Conservation (phyloP, 2,888 invertebrate genomes). For the Eumacrocentrus americanus region DNA sequence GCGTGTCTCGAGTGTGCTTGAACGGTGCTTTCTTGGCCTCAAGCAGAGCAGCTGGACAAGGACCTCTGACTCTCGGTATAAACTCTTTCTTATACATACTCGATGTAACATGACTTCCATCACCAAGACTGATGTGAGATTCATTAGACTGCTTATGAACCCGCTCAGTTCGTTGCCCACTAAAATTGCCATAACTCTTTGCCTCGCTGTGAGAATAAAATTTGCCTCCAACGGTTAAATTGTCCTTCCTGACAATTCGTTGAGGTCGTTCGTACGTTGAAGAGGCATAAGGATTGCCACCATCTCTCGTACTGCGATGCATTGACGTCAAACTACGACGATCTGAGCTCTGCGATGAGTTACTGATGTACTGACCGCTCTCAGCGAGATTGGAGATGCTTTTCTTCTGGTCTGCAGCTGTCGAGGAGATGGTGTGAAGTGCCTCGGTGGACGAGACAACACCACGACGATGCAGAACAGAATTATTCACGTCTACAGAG, state of each 20-base stretch:
- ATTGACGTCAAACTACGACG: slow-evolving; percentile 80
- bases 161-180: slow-evolving; percentile 67
- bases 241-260: slow-evolving; percentile 69
- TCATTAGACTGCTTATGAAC: slow-evolving; percentile 71
- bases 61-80: slow-evolving; percentile 72
- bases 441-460: slow-evolving; percentile 73
- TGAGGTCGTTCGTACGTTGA: slow-evolving; percentile 68
- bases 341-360: slow-evolving; percentile 72
- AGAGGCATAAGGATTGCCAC: slow-evolving; percentile 65
- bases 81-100: slow-evolving; percentile 79
- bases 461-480: slow-evolving; percentile 79
- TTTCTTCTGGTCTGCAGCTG: slow-evolving; percentile 80
- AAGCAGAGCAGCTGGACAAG: slow-evolving; percentile 81
- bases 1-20: slow-evolving; percentile 84
- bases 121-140: slow-evolving; percentile 80
- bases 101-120: slow-evolving; percentile 65
- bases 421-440: slow-evolving; percentile 71
- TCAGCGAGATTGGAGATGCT: slow-evolving; percentile 81
- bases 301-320: slow-evolving; percentile 73
- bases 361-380: slow-evolving; percentile 72
- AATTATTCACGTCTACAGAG: slow-evolving; percentile 75
- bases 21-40: slow-evolving; percentile 78
- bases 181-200: slow-evolving; percentile 73
- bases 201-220: slow-evolving; percentile 78
- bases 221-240: slow-evolving; percentile 74